Evolutionary conservation across 2,113 vertebrate genomes (phyloP).

Genomic region (Macroglossus sobrinus): DNA sequence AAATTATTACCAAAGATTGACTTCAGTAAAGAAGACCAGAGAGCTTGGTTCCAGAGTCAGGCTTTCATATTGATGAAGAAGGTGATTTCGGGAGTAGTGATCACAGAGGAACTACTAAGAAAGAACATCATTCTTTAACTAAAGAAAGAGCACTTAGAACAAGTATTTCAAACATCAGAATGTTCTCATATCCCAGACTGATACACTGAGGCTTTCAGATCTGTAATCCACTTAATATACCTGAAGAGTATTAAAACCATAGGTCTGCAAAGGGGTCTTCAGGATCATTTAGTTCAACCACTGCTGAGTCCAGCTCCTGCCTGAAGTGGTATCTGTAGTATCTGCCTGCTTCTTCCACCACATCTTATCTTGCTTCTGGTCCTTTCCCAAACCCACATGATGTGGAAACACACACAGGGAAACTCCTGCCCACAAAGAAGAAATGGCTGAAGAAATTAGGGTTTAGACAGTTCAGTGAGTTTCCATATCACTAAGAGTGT

Average conservation of each 20-base stretch:
- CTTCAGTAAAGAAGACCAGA: neutral
- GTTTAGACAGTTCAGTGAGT: neutral
- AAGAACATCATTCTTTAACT: neutral
- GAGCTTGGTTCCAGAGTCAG: neutral
- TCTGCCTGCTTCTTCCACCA: neutral
- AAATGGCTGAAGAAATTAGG: neutral
- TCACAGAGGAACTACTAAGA: neutral
- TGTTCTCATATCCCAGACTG: neutral
- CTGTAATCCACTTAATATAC: neutral
- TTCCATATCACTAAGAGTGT: neutral
- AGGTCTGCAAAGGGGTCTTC: neutral
- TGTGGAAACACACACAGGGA: neutral
- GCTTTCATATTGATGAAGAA: neutral
- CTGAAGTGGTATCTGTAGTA: neutral
- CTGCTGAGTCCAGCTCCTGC: neutral
- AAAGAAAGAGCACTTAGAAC: neutral
- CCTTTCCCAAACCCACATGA: neutral
- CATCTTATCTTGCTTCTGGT: neutral
- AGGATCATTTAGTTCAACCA: neutral
- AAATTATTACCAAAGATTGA: neutral
- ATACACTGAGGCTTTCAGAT: neutral
- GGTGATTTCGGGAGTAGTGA: too few species aligned
- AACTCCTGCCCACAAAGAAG: neutral
- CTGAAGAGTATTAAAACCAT: neutral
- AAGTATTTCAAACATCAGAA: neutral